Percentiles rank a stretch among this genome's conserved stretches.
Evolutionary conservation across 1,140 invertebrate species (phyloP).

Genomic region (Samia ricini): DNA sequence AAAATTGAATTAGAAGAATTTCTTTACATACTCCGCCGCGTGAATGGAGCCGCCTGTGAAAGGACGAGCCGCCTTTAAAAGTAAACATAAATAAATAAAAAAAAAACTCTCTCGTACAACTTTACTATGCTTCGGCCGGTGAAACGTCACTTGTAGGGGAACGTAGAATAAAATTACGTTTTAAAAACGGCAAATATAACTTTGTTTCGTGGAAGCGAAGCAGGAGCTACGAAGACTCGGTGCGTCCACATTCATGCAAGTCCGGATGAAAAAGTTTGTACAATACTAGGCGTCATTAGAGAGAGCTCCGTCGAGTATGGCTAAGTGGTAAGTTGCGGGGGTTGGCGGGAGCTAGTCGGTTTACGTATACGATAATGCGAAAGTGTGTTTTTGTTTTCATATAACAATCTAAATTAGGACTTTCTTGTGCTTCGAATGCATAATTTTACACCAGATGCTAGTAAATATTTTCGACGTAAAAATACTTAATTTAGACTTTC

Average conservation of each 20-base stretch:
- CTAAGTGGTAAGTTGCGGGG: constrained; percentile 44
- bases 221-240: constrained; percentile 10
- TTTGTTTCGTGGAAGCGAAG: constrained; percentile 18
- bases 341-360: constrained; percentile 1
- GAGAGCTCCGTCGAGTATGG: constrained; percentile 28
- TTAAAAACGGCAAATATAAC: not conserved
- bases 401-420: not conserved
- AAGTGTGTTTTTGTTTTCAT: not conserved
- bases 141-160: not conserved
- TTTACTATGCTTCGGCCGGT: not conserved
- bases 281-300: constrained; percentile 51
- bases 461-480: too few relatives aligned
- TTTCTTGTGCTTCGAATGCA: not conserved
- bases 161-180: not conserved
- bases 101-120: not conserved
- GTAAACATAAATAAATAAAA: constrained; percentile 46
- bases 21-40: constrained; percentile 37
- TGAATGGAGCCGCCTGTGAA: constrained; percentile 41
- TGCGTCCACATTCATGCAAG: constrained; percentile 41
- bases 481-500: too few relatives aligned
- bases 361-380: constrained; percentile 6
- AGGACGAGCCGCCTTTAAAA: constrained; percentile 38
- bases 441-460: too few relatives aligned
- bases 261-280: constrained; percentile 45
- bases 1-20: constrained; percentile 50